Evolutionary conservation across 1,140 invertebrate genomes (phyloP).

Genomic region (Diorhabda elongata): DNA sequence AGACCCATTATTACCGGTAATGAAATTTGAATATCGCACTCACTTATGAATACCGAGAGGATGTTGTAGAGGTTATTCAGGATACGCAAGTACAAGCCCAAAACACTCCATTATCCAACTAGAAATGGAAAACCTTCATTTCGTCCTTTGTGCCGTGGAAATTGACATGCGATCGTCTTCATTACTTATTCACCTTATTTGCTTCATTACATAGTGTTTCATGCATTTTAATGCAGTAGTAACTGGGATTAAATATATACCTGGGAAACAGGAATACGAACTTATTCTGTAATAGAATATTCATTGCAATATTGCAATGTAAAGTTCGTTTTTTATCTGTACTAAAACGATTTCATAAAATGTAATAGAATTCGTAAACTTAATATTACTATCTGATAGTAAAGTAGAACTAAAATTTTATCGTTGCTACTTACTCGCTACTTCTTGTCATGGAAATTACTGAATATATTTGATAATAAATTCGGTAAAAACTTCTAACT

Average conservation of each 20-base stretch:
- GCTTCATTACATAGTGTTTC: conserved; percentile 29
- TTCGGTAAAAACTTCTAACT: too few relatives aligned
- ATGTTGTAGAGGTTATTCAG: conserved; percentile 1
- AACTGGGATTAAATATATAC: conserved; percentile 12
- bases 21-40: background rate
- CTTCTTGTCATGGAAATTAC: too few relatives aligned
- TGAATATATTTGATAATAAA: too few relatives aligned
- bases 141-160: conserved; percentile 8
- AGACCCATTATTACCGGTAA: background rate
- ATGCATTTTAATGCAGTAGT: conserved; percentile 29
- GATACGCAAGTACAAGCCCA: background rate
- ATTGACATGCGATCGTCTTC: conserved; percentile 36
- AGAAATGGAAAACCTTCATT: background rate
- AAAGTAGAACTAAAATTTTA: too few relatives aligned
- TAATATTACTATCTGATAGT: too few relatives aligned
- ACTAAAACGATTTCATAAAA: too few relatives aligned
- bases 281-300: too few relatives aligned
- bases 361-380: too few relatives aligned
- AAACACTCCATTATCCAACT: conserved; percentile 2
- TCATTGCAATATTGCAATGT: too few relatives aligned
- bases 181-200: conserved; percentile 37
- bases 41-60: background rate
- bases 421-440: too few relatives aligned
- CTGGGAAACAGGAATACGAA: too few relatives aligned
- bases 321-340: too few relatives aligned